These are phyloP conservation scores for Leuciscus waleckii DNA, from an alignment of 2,797 vertebrate species.

Conservation along the genomic window DNA sequence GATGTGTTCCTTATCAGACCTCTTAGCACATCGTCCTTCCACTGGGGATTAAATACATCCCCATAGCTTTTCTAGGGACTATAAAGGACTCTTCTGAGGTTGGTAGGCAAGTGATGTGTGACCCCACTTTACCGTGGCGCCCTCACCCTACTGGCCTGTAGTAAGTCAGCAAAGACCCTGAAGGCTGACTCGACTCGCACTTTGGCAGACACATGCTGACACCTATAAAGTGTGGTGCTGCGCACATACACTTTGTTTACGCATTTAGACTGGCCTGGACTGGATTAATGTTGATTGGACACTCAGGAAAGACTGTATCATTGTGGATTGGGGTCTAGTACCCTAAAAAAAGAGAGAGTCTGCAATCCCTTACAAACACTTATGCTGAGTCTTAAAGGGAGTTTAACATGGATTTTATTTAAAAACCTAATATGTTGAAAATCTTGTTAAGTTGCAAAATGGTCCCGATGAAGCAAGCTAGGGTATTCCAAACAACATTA, in stretches of 20 bases:
- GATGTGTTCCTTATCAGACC: slow-evolving; percentile 32
- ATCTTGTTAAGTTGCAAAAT: neutral
- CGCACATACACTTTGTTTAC: neutral
- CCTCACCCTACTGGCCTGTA: neutral
- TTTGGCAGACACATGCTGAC: slow-evolving; percentile 52
- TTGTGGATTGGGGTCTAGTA: neutral
- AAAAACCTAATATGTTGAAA: neutral
- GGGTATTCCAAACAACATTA: neutral
- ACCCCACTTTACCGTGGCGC: neutral
- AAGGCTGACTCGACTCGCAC: neutral
- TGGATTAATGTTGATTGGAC: slow-evolving; percentile 51
- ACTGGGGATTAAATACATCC: neutral
- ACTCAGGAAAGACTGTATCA: slow-evolving; percentile 24
- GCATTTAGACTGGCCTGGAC: slow-evolving; percentile 21
- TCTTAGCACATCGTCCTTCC: slow-evolving; percentile 16
- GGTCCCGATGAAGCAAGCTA: neutral
- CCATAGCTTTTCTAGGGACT: neutral
- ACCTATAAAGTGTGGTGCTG: slow-evolving; percentile 38
- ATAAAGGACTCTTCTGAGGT: neutral
- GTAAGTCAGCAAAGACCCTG: neutral
- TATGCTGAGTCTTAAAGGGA: neutral
- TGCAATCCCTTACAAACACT: neutral
- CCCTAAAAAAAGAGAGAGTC: neutral
- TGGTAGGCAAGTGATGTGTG: slow-evolving; percentile 9
- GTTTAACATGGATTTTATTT: neutral